Base-by-base conservation (phyloP, 1,140 invertebrate species). In the Mycetomoellerius zeteki region DNA sequence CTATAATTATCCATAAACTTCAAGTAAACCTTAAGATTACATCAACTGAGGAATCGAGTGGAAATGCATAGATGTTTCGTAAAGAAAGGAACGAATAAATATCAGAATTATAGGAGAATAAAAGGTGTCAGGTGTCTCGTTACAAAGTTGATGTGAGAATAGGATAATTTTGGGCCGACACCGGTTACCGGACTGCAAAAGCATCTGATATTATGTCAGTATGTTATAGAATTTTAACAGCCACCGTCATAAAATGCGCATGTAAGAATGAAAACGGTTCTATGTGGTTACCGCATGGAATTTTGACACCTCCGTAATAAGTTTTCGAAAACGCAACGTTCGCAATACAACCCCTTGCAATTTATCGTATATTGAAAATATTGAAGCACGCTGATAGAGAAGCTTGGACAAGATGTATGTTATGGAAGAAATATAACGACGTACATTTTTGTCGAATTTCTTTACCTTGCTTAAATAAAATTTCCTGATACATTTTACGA, bases 241-340 rank as follows among this genome's bases (percentile, higher is more conserved):
- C 21, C 14, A 12, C 14, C 6, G 5, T 33, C n/a, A 37, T 21
- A 27, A 30, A 56, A 19, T 50, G 52, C 2, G 8, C 24, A 8
- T 0, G 21, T 21, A 64, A 58, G 56, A 71, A 81, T 43, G 52
- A 71, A 81, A 27, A 81, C 33, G n/a, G n/a, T n/a, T n/a, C n/a
- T 16, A 71, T 27, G 65, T 10, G 64, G 4, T 69, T 81, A 71
- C 5, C 14, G 33, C 21, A 30, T 43, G 50, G 37, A 81, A 81
- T 71, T 81, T 81, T 81, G 50, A 71, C 33, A 56, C 54, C 7
- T 16, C 16, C 16, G 14, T 69, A 56, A 69, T 69, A 56, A n/a
- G 6, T 14, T 71, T 3, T 81, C 5, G 10, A 60, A 58, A 81
- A 12, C 12, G 14, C 8, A 43, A 5, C 50, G 2, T 5, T 58